phyloP scores from a whole-genome alignment of 2,888 invertebrate genomes.

The Andrena chrysosceles region DNA sequence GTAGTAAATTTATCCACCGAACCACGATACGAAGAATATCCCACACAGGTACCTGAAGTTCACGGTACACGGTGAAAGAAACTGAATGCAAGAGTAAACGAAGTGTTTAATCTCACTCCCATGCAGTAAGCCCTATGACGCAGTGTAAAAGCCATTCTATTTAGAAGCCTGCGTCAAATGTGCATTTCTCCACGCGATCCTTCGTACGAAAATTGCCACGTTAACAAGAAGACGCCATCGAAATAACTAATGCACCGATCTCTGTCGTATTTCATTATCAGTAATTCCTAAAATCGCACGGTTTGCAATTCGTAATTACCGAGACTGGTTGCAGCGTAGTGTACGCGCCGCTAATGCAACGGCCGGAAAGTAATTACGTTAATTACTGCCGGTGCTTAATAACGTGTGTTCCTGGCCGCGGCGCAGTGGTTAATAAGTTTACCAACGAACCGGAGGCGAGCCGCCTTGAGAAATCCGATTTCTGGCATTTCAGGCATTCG shows the following conservation, averaged over 20 bases:
- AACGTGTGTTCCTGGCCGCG: constrained; percentile 56
- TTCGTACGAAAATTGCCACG: neutral
- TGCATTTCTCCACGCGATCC: neutral
- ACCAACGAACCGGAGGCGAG: constrained; percentile 33
- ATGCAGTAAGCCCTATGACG: too few relatives aligned
- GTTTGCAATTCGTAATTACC: constrained; percentile 37
- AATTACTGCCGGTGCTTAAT: constrained; percentile 69
- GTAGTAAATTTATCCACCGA: neutral
- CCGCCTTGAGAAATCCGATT: constrained; percentile 55
- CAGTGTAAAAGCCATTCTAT: too few relatives aligned
- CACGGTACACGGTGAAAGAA: too few relatives aligned
- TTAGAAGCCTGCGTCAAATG: neutral
- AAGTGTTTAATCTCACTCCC: too few relatives aligned
- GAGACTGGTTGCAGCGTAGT: neutral
- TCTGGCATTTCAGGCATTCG: constrained; percentile 40
- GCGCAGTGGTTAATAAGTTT: constrained; percentile 67
- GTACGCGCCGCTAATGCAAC: constrained; percentile 52
- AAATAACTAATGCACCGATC: neutral
- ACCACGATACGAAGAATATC: neutral
- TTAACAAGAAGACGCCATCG: neutral
- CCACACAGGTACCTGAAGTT: neutral
- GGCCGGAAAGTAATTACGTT: constrained; percentile 72
- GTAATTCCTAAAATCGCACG: constrained; percentile 27
- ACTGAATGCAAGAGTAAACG: too few relatives aligned
- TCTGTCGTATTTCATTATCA: constrained; percentile 3